These are phyloP conservation scores for Sebastes variabilis DNA, from an alignment of 2,797 vertebrate species.

Conservation along the genomic window DNA sequence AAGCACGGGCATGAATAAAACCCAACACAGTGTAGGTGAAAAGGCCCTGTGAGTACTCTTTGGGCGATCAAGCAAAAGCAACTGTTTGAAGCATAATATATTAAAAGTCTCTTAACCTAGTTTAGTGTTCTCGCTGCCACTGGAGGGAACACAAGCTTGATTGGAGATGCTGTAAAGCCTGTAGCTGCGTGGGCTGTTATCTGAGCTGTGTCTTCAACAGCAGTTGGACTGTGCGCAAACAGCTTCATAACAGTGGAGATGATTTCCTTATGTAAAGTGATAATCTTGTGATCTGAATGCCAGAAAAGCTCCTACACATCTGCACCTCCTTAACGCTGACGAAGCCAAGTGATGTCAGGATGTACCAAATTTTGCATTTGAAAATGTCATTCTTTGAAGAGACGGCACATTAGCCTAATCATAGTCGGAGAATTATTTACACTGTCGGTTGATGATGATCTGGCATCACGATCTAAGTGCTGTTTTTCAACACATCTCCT, in stretches of 20 bases:
- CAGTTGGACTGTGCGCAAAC: constrained; percentile 25
- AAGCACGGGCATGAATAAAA: neutral
- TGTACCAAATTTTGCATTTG: neutral
- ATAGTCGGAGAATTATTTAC: neutral
- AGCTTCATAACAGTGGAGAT: constrained; percentile 22
- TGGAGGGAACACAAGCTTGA: constrained; percentile 11
- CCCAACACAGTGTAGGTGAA: constrained; percentile 21
- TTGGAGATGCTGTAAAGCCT: constrained; percentile 13
- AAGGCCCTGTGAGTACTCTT: neutral
- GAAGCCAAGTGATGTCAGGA: neutral
- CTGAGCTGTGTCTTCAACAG: constrained; percentile 18
- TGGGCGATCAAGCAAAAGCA: constrained; percentile 25
- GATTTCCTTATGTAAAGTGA: constrained; percentile 33
- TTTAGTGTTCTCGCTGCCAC: constrained; percentile 20
- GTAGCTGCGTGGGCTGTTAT: constrained; percentile 24
- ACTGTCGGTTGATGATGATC: neutral
- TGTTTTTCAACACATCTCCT: neutral
- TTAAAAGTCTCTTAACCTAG: constrained; percentile 41
- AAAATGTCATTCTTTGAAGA: neutral
- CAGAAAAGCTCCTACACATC: constrained; percentile 38
- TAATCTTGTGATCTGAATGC: constrained; percentile 37
- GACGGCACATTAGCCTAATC: neutral
- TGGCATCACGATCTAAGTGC: neutral
- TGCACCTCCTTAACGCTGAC: constrained; percentile 11
- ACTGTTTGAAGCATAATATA: constrained; percentile 38